Evolutionary conservation across 2,113 vertebrate species (phyloP), one percentile per base, ranked within the genome.

Genomic region (Cynopterus brachyotis): DNA sequence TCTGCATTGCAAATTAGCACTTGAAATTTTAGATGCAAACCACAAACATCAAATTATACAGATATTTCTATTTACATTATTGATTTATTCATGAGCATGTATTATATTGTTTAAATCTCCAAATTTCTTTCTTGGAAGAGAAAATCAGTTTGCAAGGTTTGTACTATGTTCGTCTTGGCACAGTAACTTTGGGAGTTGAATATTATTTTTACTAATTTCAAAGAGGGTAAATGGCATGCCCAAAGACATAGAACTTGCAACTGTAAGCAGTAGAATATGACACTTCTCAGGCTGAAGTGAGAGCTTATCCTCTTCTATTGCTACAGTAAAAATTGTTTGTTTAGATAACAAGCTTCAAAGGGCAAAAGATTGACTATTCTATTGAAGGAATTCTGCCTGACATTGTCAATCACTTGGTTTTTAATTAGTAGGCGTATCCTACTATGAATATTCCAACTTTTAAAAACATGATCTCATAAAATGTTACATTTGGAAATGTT

Each of bases 61-160:
- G 22, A 85, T 45, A 76, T 93, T 93, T 83, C 55, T 82, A 75
- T 83, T 79, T 80, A 50, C 5, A 70, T 57, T 79, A 88, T 69
- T 84, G 82, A 89, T 78, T 94, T 96, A 96, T 75, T 87, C 26
- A 81, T 57, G 7, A 89, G 10, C 67, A 69, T 64, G 42, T 70
- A 84, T 81, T 28, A 17, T 91, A n/a, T 40, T 92, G 22, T 66
- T 91, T 83, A 93, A 85, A 81, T 90, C 47, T 83, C 85, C 7
- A 84, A 45, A 86, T 76, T 91, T 89, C 35, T 92, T 81, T 81
- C 66, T 84, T 89, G 13, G 17, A 84, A 42, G 78, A 88, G 9
- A 50, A 87, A 82, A 70, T 69, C 64, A 60, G 30, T 82, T 93
- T 79, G 28, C 11, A 45, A 53, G 85, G 9, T 22, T 20, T 79